Conservation (phyloP, 2,888 invertebrate species). For the Cryptophagus acutangulus region DNA sequence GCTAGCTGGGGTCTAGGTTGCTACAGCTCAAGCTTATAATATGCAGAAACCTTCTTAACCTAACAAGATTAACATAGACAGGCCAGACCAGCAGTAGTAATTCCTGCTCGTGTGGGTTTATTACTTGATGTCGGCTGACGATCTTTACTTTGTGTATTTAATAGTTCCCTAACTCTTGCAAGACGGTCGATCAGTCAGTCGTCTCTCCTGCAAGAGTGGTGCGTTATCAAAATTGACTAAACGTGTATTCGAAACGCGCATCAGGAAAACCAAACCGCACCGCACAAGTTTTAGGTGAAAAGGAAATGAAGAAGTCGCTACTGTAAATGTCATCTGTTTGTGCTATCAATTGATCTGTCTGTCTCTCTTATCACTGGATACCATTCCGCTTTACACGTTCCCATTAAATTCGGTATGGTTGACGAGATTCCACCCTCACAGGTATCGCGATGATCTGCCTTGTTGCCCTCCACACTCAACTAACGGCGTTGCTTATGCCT, state of each 20-base stretch:
- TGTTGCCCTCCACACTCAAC: conserved; percentile 19
- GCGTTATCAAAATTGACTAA: conserved; percentile 38
- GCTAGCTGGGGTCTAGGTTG: conserved; percentile 40
- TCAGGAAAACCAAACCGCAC: conserved; percentile 40
- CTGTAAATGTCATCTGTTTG: conserved; percentile 45
- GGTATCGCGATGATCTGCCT: conserved; percentile 32
- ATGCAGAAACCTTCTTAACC: conserved; percentile 69
- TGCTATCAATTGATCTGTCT: conserved; percentile 48
- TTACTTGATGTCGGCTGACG: conserved; percentile 29
- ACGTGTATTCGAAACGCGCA: conserved; percentile 35
- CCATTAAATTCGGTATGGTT: conserved; percentile 43
- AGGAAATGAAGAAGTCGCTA: conserved; percentile 43
- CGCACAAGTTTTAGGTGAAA: no score
- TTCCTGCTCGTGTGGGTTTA: conserved; percentile 35
- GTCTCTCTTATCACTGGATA: conserved; percentile 46
- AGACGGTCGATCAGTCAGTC: no score
- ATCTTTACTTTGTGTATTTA: conserved; percentile 14
- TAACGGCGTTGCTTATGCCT: conserved; percentile 13
- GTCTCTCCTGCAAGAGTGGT: conserved; percentile 8
- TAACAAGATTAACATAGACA: conserved; percentile 67
- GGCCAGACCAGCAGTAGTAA: conserved; percentile 53
- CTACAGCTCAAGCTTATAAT: conserved; percentile 59
- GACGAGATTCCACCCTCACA: conserved; percentile 30
- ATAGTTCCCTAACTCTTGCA: not conserved
- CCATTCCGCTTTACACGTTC: conserved; percentile 46